Evolutionary conservation across 2,797 vertebrate genomes (phyloP).

Genomic region (Myiotriccus ornatus): DNA sequence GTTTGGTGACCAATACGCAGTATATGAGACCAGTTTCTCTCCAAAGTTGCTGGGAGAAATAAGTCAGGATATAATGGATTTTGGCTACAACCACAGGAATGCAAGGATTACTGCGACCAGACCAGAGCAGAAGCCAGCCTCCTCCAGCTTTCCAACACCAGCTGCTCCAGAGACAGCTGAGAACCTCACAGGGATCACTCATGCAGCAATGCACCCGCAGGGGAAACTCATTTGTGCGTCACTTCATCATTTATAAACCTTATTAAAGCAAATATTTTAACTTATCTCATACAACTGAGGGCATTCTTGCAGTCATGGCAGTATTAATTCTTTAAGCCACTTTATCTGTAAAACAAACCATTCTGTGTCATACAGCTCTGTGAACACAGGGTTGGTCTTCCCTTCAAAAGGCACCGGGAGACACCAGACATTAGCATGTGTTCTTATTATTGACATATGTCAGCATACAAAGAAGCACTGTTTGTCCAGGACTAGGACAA

Average conservation of each 20-base stretch:
- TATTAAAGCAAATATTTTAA: neutral
- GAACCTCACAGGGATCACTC: neutral
- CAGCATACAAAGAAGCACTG: neutral
- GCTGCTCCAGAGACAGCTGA: neutral
- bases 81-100: neutral
- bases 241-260: neutral
- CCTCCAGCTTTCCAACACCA: neutral
- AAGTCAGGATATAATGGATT: neutral
- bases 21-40: neutral
- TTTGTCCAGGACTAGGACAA: neutral
- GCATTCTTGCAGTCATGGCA: neutral
- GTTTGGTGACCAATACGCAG: neutral
- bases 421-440: neutral
- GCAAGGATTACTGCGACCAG: neutral
- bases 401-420: neutral
- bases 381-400: neutral
- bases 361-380: neutral
- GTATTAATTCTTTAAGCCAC: neutral
- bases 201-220: neutral
- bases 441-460: neutral
- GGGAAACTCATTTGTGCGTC: neutral
- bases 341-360: neutral
- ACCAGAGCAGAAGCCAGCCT: neutral
- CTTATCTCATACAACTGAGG: neutral
- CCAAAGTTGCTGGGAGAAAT: neutral